Conservation (phyloP, 2,888 invertebrate species). For the Brenthis daphne region DNA sequence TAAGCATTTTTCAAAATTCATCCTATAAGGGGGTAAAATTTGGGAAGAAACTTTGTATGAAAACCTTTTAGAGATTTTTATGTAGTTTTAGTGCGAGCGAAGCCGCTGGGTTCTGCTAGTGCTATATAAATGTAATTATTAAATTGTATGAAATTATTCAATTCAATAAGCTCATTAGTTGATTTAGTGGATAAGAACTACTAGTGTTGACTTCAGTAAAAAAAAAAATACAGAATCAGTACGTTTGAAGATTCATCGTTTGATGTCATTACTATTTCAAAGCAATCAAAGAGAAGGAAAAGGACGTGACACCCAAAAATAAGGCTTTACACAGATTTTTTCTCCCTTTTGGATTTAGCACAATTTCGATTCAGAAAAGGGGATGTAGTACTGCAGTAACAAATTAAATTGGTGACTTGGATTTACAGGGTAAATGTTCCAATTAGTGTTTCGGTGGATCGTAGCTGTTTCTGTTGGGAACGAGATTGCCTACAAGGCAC, state of each 20-base stretch:
- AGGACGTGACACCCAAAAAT: conserved; percentile 18
- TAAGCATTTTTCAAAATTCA: no score
- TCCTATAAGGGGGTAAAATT: no score
- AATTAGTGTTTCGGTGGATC: conserved; percentile 73
- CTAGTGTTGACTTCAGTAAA: no score
- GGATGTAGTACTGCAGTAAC: conserved; percentile 45
- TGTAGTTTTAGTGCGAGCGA: no score
- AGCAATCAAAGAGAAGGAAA: conserved; percentile 7
- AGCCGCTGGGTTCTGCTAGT: no score
- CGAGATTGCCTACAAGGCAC: conserved; percentile 62
- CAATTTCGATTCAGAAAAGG: conserved; percentile 26
- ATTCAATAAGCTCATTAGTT: no score
- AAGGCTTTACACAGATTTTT: conserved; percentile 4
- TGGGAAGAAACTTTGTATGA: no score
- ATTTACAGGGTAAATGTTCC: conserved; percentile 75
- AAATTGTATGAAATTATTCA: no score
- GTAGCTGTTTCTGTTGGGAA: conserved; percentile 54
- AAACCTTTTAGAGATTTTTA: no score
- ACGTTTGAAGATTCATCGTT: conserved; percentile 3
- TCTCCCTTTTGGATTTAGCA: conserved; percentile 25
- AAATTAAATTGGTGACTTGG: conserved; percentile 73
- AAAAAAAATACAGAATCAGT: no score
- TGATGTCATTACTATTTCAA: conserved; percentile 6
- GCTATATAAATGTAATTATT: no score
- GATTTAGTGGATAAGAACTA: no score